A percentile compares a stretch with the other conserved stretches of the same genome.
Evolutionary conservation across 2,113 vertebrate genomes (phyloP).

Genomic region (Edolisoma coerulescens): DNA sequence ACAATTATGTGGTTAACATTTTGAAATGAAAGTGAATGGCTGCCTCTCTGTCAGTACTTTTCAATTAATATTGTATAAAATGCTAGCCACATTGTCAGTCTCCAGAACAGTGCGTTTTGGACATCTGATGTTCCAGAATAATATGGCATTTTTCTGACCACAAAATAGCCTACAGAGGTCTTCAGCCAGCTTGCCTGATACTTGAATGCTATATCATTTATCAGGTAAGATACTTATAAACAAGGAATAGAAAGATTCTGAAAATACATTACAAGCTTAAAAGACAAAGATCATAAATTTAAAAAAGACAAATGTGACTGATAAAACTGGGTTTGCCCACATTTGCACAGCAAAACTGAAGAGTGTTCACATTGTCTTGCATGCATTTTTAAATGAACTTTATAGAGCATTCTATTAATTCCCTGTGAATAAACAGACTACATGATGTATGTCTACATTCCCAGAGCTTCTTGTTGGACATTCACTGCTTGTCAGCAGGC

Average conservation of each 20-base stretch:
- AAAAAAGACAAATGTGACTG: not conserved
- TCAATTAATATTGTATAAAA: conserved; percentile 60
- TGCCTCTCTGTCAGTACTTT: not conserved
- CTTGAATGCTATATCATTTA: not conserved
- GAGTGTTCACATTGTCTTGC: not conserved
- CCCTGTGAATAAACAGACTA: not conserved
- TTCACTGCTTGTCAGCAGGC: not conserved
- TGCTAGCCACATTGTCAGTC: not conserved
- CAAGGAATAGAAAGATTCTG: not conserved
- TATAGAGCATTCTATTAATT: not conserved
- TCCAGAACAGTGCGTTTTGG: not conserved
- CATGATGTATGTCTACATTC: not conserved
- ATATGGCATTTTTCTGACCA: not conserved
- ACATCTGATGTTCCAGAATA: not conserved
- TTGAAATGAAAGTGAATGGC: conserved; percentile 27
- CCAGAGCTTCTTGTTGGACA: not conserved
- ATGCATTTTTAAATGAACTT: not conserved
- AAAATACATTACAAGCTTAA: not conserved
- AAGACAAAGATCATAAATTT: not conserved
- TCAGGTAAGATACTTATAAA: not conserved
- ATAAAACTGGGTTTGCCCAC: not conserved
- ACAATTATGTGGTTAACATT: conserved; percentile 12
- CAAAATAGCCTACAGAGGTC: not conserved
- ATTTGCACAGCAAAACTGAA: not conserved
- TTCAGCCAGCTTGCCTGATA: not conserved